A percentile compares a stretch with the other conserved stretches of the same genome.
phyloP scores from a whole-genome alignment of 1,140 invertebrate genomes.

The Yoshiicerus persimilis region DNA sequence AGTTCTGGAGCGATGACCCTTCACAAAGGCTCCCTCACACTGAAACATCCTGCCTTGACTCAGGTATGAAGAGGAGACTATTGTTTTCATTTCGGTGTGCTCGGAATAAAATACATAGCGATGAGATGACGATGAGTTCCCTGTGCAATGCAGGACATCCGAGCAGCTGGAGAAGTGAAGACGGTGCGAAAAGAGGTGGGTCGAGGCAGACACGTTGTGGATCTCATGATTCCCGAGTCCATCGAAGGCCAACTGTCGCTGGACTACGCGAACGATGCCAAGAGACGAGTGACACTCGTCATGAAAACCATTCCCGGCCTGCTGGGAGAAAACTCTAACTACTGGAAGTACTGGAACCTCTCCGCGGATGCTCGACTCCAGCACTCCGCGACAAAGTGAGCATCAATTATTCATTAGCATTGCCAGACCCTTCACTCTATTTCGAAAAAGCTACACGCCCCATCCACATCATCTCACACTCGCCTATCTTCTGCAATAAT shows the following conservation, averaged over 20 bases:
- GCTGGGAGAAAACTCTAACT: neutral
- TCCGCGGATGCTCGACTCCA: slow-evolving; percentile 34
- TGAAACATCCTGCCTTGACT: slow-evolving; percentile 40
- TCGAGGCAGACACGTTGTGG: slow-evolving; percentile 5
- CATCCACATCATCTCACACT: slow-evolving; percentile 26
- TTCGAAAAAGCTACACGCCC: slow-evolving; percentile 34
- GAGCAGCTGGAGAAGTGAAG: slow-evolving; percentile 7
- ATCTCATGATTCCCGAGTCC: slow-evolving; percentile 1
- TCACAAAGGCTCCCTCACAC: slow-evolving; percentile 6
- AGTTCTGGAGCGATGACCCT: neutral
- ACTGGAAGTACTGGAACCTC: slow-evolving; percentile 36
- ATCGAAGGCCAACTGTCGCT: slow-evolving; percentile 37
- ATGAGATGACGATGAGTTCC: neutral
- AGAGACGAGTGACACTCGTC: slow-evolving; percentile 31
- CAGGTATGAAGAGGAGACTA: neutral
- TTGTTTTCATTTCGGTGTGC: neutral
- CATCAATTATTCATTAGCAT: slow-evolving; percentile 49
- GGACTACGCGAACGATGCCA: slow-evolving; percentile 41
- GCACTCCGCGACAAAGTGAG: slow-evolving; percentile 49
- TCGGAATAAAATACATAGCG: neutral
- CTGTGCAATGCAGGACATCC: slow-evolving; percentile 10
- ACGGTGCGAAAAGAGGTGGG: neutral
- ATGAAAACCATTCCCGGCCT: slow-evolving; percentile 18
- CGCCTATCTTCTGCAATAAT: neutral
- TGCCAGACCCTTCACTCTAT: neutral